Evolutionary conservation across 2,797 vertebrate genomes (phyloP), one percentile per base, ranked within the genome.

Genomic region (Scleropages formosus): DNA sequence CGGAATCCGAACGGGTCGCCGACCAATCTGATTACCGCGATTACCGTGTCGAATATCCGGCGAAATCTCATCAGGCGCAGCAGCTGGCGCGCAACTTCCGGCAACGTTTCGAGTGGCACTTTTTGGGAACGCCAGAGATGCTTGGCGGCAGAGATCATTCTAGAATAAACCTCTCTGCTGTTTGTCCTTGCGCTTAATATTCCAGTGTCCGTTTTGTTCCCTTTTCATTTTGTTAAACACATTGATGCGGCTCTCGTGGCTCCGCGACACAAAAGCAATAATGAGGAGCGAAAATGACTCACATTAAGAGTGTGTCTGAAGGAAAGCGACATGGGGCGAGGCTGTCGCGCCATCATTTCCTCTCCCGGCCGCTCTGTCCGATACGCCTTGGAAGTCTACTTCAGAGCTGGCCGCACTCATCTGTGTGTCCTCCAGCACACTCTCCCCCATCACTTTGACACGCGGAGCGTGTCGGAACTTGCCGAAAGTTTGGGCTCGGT

Each of bases 141-240:
- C 39, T 64, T 39, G 31, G 10, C 15, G 44, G 62, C 47, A 49
- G 53, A 18, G 68, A 26, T 4, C 49, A 16, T 39, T 24, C 61
- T 78, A 68, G n/a, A 66, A 65, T 66, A 62, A 73, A 65, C 12
- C 11, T 67, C 58, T 16, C n/a, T 26, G 65, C 44, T 44, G 62
- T 20, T 73, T 69, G 24, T 31, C 31, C 69, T 59, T 13, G 39
- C 12, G 16, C 31, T 66, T 49, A 49, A 68, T 61, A 58, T 60
- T 70, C 68, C 70, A 75, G 65, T 75, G 46, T 67, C 51, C 58
- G 26, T 39, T 65, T 75, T 53, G 63, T 75, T 58, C 46, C 53
- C 12, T 20, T 53, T 69, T 56, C 47, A 10, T 56, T 59, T 59
- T 72, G 53, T 31, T 59, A 64, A 60, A 53, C 12, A n/a, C 73